Conservation (phyloP, 2,888 invertebrate genomes). For the Desoria tigrina region DNA sequence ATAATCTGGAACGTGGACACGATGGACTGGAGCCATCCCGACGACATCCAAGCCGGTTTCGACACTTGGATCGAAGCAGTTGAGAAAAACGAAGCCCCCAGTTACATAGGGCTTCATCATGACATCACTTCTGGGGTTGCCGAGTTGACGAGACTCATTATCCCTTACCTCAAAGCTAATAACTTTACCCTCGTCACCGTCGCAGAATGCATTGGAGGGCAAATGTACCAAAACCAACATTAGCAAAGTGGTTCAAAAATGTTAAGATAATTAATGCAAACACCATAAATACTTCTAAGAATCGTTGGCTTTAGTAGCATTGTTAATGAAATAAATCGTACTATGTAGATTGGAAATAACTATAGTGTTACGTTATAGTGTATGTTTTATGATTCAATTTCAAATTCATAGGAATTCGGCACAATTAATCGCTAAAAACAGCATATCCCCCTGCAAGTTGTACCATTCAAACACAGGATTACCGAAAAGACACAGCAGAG, state of each 20-base stretch:
- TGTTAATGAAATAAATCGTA: no score
- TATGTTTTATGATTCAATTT: no score
- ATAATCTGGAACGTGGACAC: conserved; percentile 23
- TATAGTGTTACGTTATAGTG: no score
- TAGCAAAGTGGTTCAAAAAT: not conserved
- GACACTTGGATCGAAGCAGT: conserved; percentile 1
- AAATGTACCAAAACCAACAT: not conserved
- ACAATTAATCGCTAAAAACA: no score
- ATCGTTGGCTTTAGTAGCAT: no score
- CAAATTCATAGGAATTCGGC: no score
- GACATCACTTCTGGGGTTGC: conserved; percentile 15
- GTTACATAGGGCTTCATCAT: conserved; percentile 38
- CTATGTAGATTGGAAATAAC: no score
- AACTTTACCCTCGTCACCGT: conserved; percentile 32
- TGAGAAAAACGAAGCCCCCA: not conserved
- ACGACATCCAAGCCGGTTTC: conserved; percentile 12
- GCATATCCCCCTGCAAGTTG: no score
- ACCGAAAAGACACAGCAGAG: no score
- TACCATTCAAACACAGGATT: no score
- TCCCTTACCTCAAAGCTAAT: conserved; percentile 24
- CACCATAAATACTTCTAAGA: no score
- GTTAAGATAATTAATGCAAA: not conserved
- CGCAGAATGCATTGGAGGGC: conserved; percentile 31
- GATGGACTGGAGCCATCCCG: conserved; percentile 7
- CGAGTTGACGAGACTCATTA: conserved; percentile 20